Base-by-base conservation (phyloP, 2,113 vertebrate genomes). In the Ploceus nigricollis region DNA sequence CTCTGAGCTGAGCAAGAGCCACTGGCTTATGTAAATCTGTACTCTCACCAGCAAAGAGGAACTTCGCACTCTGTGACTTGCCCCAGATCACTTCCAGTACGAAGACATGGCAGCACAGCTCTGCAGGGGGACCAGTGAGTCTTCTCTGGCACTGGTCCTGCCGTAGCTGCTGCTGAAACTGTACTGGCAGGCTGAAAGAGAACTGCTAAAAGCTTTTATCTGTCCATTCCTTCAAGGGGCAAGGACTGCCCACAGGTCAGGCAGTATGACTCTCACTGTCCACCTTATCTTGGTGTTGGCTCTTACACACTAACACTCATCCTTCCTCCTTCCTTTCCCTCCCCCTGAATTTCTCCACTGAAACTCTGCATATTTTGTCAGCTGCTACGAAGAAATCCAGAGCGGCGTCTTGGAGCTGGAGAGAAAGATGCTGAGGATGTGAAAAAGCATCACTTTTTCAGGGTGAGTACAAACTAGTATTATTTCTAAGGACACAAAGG, bases 351-450 rank as follows among this genome's bases (percentile, higher is more conserved):
- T 51, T 44, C 50, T 66, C 30, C 57, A 39, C 80, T 90, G 65
- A 91, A 63, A 69, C 61, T 47, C 18, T 44, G 2, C 42, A 0
- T 90, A 12, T 96, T 97, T 84, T 96, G 40, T 69, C 97, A 99
- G 99, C 98, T 99, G 78, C 96, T 99, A 93, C 98, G 99, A 96
- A 98, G 99, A 98, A 99, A 99, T 95, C 99, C 99, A 57, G 99
- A 99, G 65, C 97, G 99, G 23, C 99, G 99, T 33, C 98, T 99
- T 51, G 99, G 99, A 86, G 99, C 99, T 48, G 98, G 99, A 91
- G 99, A 99, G 90, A 98, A 98, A 72, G 99, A 99, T 58, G 99
- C 99, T 7, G 99, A 99, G 96, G 99, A 99, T 95, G 99, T 99
- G 25, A 99, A 99, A 97, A 99, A 98, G 81, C 99, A 99, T 96